These are phyloP conservation scores for Trichopoda pennipes DNA, from an alignment of 2,888 invertebrate genomes.

Conservation along the genomic window DNA sequence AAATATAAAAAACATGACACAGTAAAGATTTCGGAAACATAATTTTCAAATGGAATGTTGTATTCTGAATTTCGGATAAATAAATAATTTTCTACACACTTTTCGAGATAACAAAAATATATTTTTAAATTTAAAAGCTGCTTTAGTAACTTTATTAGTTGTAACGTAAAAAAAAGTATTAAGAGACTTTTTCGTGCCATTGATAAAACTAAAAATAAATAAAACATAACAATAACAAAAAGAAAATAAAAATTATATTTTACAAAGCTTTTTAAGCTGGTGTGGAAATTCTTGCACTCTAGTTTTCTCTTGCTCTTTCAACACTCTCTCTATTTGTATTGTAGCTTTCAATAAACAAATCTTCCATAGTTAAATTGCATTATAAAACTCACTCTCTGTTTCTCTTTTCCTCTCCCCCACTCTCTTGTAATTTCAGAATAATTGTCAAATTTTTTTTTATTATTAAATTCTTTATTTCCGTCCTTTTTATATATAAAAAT, in stretches of 20 bases:
- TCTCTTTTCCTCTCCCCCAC: too few species aligned
- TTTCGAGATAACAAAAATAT: too few species aligned
- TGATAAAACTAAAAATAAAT: constrained; percentile 4
- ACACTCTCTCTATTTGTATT: neutral
- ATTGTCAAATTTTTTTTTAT: neutral
- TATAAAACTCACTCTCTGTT: too few species aligned
- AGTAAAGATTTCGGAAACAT: too few species aligned
- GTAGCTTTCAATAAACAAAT: neutral
- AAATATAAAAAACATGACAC: too few species aligned
- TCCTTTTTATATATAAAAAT: constrained; percentile 9
- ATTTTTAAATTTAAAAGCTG: too few species aligned
- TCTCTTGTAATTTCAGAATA: neutral
- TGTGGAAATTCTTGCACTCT: constrained; percentile 9
- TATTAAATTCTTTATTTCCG: constrained; percentile 6
- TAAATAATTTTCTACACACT: too few species aligned
- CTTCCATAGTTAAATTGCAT: constrained; percentile 23
- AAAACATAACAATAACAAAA: too few species aligned
- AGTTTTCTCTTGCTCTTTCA: neutral
- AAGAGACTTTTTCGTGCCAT: constrained; percentile 61
- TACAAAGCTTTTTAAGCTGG: neutral
- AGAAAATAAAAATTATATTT: too few species aligned
- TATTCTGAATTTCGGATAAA: too few species aligned
- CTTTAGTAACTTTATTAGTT: neutral
- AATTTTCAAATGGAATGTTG: too few species aligned
- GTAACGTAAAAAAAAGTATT: constrained; percentile 10